Conservation (phyloP, 2,797 vertebrate species). For the Oreochromis mossambicus region DNA sequence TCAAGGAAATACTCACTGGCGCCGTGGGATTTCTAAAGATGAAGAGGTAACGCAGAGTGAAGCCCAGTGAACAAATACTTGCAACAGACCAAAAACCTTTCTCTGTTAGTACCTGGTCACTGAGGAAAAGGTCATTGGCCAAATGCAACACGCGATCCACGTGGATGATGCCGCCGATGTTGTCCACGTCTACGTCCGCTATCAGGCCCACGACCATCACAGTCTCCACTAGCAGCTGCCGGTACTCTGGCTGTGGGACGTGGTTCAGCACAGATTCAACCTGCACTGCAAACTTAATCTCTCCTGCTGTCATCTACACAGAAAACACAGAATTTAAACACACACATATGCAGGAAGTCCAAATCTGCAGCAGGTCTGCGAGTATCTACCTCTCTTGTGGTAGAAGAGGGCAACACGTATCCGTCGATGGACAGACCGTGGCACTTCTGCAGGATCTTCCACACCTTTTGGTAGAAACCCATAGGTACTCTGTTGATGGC, state of each 20-base stretch:
- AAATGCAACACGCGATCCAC: conserved; percentile 90
- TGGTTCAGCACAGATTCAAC: conserved; percentile 97
- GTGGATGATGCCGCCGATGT: conserved; percentile 89
- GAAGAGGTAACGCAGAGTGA: not conserved
- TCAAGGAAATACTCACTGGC: conserved; percentile 86
- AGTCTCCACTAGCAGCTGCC: conserved; percentile 94
- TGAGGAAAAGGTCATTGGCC: conserved; percentile 93
- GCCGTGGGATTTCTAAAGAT: conserved; percentile 81
- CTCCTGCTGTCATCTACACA: conserved; percentile 90
- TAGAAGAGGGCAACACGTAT: conserved; percentile 93
- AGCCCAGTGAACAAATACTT: not conserved
- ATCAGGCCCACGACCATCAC: conserved; percentile 90
- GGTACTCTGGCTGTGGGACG: conserved; percentile 93
- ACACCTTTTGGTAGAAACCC: conserved; percentile 97
- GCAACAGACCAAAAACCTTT: not conserved
- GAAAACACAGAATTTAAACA: not conserved
- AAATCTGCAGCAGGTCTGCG: not conserved
- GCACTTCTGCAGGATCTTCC: conserved; percentile 98
- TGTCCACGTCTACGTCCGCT: conserved; percentile 87
- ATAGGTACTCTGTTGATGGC: conserved; percentile 96
- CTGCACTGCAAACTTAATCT: conserved; percentile 98
- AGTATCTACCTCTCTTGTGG: conserved; percentile 89
- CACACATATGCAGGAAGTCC: not conserved
- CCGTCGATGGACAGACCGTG: conserved; percentile 97
- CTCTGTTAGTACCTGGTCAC: conserved; percentile 85